A percentile compares a stretch with the other conserved stretches of the same genome.
Conservation (phyloP, 2,113 vertebrate genomes). For the Acrocephalus arundinaceus region DNA sequence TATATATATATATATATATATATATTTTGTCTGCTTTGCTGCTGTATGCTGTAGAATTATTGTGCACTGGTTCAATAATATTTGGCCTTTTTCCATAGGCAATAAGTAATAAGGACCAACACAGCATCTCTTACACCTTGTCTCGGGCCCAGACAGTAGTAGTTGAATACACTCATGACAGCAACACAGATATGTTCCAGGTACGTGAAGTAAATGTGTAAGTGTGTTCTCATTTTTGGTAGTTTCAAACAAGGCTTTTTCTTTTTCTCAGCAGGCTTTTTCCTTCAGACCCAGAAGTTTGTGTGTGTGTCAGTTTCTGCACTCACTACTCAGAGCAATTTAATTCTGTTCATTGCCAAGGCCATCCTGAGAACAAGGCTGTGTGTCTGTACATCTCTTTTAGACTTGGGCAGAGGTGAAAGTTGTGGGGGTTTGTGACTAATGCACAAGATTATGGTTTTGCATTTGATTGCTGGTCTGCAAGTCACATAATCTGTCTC, state of each 20-base stretch:
- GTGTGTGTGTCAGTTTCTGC: neutral
- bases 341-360: neutral
- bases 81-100: constrained; percentile 75
- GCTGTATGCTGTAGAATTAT: neutral
- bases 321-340: neutral
- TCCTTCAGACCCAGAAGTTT: neutral
- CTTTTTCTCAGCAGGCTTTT: neutral
- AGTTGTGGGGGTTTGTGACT: neutral
- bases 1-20: neutral
- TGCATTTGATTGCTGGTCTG: neutral
- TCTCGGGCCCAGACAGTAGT: constrained; percentile 97
- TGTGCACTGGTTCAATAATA: neutral
- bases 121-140: constrained; percentile 98
- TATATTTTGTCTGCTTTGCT: neutral
- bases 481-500: neutral
- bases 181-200: constrained; percentile 97
- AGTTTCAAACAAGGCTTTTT: neutral
- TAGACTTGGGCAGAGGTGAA: neutral
- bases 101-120: constrained; percentile 99
- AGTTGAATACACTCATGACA: constrained; percentile 98
- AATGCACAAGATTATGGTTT: neutral
- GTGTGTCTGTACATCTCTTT: neutral
- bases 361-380: neutral
- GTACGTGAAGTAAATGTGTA: constrained; percentile 55
- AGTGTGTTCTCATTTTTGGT: neutral